phyloP scores from a whole-genome alignment of 2,888 invertebrate species.

The Eulithis testata region DNA sequence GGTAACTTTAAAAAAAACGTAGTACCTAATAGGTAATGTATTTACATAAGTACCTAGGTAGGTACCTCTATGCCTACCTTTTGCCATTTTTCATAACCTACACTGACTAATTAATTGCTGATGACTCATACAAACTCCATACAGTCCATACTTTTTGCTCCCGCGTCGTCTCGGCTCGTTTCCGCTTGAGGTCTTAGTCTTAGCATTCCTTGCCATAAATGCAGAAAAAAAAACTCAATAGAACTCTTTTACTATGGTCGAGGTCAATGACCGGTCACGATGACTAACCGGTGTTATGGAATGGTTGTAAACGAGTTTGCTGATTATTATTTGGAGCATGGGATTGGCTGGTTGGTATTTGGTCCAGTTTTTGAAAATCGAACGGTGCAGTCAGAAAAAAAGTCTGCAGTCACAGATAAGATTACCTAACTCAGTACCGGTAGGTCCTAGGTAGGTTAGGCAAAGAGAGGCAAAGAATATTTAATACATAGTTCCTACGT shows the following conservation, averaged over 20 bases:
- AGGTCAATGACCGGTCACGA: slow-evolving; percentile 15
- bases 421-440: too few relatives aligned
- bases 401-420: too few relatives aligned
- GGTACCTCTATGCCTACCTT: too few relatives aligned
- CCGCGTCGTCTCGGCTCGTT: neutral
- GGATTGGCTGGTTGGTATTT: slow-evolving; percentile 6
- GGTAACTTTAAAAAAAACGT: too few relatives aligned
- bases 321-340: slow-evolving; percentile 2
- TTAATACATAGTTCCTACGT: too few relatives aligned
- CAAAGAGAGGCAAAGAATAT: too few relatives aligned
- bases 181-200: neutral
- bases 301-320: slow-evolving; percentile 9
- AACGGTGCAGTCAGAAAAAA: too few relatives aligned
- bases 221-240: slow-evolving; percentile 12
- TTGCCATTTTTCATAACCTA: neutral
- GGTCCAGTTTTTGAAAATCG: neutral
- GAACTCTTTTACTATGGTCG: neutral
- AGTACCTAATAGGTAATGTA: too few relatives aligned
- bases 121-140: slow-evolving; percentile 3
- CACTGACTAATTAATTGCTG: neutral
- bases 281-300: slow-evolving; percentile 14
- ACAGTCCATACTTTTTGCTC: neutral
- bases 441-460: too few relatives aligned
- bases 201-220: neutral
- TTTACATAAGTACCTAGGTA: too few relatives aligned